Conservation (phyloP, 2,888 invertebrate genomes). For the Tenodera sinensis region DNA sequence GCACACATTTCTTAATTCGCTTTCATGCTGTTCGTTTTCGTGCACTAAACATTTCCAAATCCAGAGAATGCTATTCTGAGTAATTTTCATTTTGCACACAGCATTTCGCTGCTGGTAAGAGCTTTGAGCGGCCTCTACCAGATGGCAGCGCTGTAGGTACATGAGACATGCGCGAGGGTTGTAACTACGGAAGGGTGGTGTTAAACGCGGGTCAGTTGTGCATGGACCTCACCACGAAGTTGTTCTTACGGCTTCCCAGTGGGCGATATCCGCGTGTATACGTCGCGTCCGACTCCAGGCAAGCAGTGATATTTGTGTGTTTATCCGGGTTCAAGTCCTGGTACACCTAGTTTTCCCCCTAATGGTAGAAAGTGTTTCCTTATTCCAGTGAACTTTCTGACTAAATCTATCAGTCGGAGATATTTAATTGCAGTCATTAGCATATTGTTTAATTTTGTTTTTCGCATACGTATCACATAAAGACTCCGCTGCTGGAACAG, state of each 20-base stretch:
- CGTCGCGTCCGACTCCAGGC: neutral
- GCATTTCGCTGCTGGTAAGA: neutral
- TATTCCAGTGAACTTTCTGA: neutral
- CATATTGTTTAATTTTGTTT: neutral
- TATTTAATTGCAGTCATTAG: neutral
- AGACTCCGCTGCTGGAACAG: neutral
- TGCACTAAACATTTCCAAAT: too few relatives aligned
- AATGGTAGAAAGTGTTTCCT: neutral
- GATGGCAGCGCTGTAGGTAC: neutral
- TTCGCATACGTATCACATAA: neutral
- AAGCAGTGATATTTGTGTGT: neutral
- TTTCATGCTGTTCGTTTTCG: too few relatives aligned
- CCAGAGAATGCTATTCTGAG: too few relatives aligned
- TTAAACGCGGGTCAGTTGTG: neutral
- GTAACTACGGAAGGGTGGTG: neutral
- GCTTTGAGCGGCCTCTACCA: neutral
- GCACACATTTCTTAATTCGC: too few relatives aligned
- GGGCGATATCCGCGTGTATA: neutral
- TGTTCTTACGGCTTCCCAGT: neutral
- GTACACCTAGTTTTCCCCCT: neutral
- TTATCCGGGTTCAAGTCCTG: neutral
- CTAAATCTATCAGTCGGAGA: neutral
- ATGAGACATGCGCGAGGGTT: neutral
- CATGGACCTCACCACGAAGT: neutral
- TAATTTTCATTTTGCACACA: too few relatives aligned